These are phyloP conservation scores for Eubasilissa regina DNA, from an alignment of 1,140 invertebrate genomes.

Conservation along the genomic window DNA sequence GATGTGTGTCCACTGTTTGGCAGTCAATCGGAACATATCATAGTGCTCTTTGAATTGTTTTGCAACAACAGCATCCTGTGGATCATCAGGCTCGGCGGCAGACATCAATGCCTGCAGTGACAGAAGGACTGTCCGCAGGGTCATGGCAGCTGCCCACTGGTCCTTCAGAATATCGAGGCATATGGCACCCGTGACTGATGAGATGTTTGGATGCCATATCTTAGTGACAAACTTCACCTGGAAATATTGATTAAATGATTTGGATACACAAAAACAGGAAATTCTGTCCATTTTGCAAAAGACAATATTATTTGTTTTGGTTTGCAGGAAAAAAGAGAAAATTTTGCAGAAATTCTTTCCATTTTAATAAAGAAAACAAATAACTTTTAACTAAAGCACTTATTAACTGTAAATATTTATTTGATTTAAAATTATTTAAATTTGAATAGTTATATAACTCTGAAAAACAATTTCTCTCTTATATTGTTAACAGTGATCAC, in stretches of 20 bases:
- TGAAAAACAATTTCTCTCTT: too few species aligned
- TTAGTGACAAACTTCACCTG: slow-evolving; percentile 95
- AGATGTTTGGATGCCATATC: slow-evolving; percentile 99
- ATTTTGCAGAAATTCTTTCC: too few species aligned
- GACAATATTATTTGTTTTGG: too few species aligned
- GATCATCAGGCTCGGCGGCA: slow-evolving; percentile 96
- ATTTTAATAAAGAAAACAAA: too few species aligned
- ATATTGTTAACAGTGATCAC: too few species aligned
- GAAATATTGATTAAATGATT: slow-evolving; percentile 56
- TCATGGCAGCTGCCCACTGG: slow-evolving; percentile 99
- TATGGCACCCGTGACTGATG: slow-evolving; percentile 98
- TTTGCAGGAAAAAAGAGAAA: too few species aligned
- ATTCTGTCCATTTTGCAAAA: too few species aligned
- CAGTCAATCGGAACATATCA: slow-evolving; percentile 90
- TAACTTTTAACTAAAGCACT: too few species aligned
- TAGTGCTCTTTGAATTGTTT: slow-evolving; percentile 94
- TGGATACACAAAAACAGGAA: too few species aligned
- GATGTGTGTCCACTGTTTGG: slow-evolving; percentile 94
- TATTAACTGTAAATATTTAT: too few species aligned
- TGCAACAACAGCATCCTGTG: slow-evolving; percentile 97
- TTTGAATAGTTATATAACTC: too few species aligned
- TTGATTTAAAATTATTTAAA: too few species aligned
- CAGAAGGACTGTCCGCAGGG: slow-evolving; percentile 93
- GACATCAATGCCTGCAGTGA: slow-evolving; percentile 94
- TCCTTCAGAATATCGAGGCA: slow-evolving; percentile 99